Evolutionary conservation across 2,797 vertebrate species (phyloP), one percentile per base, ranked within the genome.

Genomic region (Premnoplex brunnescens): DNA sequence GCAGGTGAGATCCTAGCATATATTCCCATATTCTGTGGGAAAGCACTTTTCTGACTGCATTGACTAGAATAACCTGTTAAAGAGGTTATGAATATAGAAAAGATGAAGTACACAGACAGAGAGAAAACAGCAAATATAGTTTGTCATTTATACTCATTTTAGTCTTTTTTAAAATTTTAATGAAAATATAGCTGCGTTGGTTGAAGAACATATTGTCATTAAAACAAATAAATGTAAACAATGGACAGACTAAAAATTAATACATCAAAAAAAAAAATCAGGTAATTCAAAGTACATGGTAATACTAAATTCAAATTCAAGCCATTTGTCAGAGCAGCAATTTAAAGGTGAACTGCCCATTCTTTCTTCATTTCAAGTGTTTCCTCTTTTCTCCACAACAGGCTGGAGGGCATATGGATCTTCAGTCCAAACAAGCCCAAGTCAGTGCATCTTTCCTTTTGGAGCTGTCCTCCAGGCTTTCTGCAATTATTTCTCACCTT

Each of bases 151-250:
- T 67, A 37, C 1, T 17, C 2, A 34, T 58, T 67, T 66, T 66
- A n/a, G n/a, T n/a, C n/a, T n/a, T n/a, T n/a, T 63, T 43, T 48
- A 8, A 72, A 48, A 73, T 39, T 32, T 56, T 58, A 34, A 52
- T 36, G 23, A 60, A 27, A 54, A 21, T 28, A 10, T 7, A 87
- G 21, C 0, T 15, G 39, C 27, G 0, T 15, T 76, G 1, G 8
- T 77, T 71, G 43, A 83, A 86, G 22, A 66, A 49, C 0, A 1
- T 43, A 27, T 27, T 19, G 9, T 21, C 20, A 30, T 22, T 52
- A 36, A 60, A 46, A 74, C 1, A 74, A 12, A 18, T 32, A 37
- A 54, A 62, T 21, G 13, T 34, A 37, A 36, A 44, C 12, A 71
- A 28, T 19, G 11, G 16, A 77, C 8, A 81, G 5, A 54, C 9